Evolutionary conservation across 2,888 invertebrate species (phyloP).

Genomic region (Heliconius aoede): DNA sequence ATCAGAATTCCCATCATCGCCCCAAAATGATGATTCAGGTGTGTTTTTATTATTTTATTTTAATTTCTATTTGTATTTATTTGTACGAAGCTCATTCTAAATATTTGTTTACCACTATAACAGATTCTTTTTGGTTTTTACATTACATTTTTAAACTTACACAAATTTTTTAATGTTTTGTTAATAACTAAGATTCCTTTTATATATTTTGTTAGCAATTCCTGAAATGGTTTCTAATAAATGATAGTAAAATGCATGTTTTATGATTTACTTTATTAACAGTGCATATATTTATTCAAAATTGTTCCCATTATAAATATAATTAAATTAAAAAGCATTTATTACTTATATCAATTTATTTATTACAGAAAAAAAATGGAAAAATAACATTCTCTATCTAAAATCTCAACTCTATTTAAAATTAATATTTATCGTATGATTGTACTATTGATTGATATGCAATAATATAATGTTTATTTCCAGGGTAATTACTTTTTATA

Average conservation of each 20-base stretch:
- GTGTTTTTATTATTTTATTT: conserved; percentile 56
- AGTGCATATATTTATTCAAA: not conserved
- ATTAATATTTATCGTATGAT: too few relatives aligned
- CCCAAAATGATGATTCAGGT: conserved; percentile 78
- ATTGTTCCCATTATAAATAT: not conserved
- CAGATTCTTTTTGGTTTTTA: too few relatives aligned
- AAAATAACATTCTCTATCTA: too few relatives aligned
- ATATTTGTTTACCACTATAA: not conserved
- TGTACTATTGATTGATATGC: too few relatives aligned
- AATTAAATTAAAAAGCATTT: too few relatives aligned
- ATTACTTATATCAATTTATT: too few relatives aligned
- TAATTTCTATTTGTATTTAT: conserved; percentile 38
- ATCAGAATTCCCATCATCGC: conserved; percentile 71
- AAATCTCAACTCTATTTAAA: too few relatives aligned
- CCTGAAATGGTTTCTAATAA: not conserved
- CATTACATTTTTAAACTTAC: too few relatives aligned
- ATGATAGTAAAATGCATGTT: not conserved
- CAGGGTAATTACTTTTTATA: not conserved
- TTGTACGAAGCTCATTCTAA: not conserved
- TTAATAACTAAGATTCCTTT: too few relatives aligned
- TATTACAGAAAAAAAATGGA: too few relatives aligned
- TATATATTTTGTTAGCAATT: not conserved
- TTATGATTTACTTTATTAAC: not conserved
- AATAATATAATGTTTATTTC: too few relatives aligned
- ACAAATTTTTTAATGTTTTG: too few relatives aligned